Evolutionary conservation across 53 echinoderm and acorn worm species (phyloP).

Genomic region (Mesocentrotus franciscanus): DNA sequence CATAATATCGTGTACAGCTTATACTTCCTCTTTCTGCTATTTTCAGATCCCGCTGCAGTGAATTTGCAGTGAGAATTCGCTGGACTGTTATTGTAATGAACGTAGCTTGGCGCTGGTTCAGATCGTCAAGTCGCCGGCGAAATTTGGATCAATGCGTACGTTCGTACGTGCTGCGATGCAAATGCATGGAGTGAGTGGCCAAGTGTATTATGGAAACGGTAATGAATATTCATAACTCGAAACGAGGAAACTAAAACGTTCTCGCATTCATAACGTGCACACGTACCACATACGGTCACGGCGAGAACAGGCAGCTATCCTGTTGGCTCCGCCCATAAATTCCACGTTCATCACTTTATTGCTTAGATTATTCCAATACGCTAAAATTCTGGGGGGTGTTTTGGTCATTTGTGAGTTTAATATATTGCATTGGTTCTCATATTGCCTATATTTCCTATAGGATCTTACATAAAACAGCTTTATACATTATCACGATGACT

Average conservation of each 20-base stretch:
- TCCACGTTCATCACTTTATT: conserved; percentile 5
- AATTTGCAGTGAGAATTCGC: neutral
- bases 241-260: neutral
- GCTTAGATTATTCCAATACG: conserved; percentile 17
- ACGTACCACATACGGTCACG: conserved; percentile 41
- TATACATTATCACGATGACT: neutral
- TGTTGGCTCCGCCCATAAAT: conserved; percentile 42
- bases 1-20: neutral
- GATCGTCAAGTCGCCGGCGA: neutral
- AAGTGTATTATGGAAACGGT: neutral
- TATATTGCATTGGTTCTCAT: neutral
- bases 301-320: neutral
- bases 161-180: neutral
- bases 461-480: neutral
- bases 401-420: neutral
- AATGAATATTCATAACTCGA: conserved; percentile 10
- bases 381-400: neutral
- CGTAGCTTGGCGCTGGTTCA: neutral
- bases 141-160: neutral
- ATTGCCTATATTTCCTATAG: neutral
- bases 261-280: conserved; percentile 32
- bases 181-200: neutral
- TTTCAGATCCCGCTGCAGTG: neutral
- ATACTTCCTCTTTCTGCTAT: conserved; percentile 45
- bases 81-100: neutral